Percentiles rank a stretch among this genome's conserved stretches.
These are phyloP conservation scores for Nipponia nippon DNA, from an alignment of 2,113 vertebrate genomes.

Conservation along the genomic window DNA sequence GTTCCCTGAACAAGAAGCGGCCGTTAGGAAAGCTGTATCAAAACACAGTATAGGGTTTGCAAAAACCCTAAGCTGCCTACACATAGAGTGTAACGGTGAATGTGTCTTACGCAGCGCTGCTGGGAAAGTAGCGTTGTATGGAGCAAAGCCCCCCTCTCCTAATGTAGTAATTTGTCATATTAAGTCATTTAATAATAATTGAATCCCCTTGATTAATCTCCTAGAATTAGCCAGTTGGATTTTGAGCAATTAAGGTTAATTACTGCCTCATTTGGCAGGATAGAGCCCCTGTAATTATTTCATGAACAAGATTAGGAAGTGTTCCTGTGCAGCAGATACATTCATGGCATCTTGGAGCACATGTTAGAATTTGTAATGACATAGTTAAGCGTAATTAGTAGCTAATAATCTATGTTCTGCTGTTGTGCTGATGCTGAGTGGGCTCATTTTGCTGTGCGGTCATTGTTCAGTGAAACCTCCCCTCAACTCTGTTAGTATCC, in stretches of 20 bases:
- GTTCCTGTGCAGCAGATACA: conserved; percentile 68
- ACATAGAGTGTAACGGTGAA: fast-evolving
- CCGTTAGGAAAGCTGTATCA: neutral
- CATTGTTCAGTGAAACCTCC: conserved; percentile 4
- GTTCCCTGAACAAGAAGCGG: fast-evolving
- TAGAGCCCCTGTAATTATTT: conserved; percentile 86
- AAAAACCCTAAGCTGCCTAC: neutral
- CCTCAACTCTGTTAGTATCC: neutral
- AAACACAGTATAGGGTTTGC: neutral
- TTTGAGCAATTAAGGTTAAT: conserved; percentile 94
- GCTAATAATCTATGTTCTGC: conserved; percentile 72
- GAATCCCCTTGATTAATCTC: conserved; percentile 88
- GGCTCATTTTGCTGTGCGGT: conserved; percentile 33
- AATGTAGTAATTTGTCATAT: conserved; percentile 85
- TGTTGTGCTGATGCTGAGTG: conserved; percentile 61
- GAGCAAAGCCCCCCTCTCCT: conserved; percentile 34
- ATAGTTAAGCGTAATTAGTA: conserved; percentile 85
- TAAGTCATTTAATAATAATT: conserved; percentile 86
- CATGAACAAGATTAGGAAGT: conserved; percentile 74
- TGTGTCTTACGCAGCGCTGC: neutral
- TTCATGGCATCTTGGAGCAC: conserved; percentile 72
- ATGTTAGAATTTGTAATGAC: conserved; percentile 80
- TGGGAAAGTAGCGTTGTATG: neutral
- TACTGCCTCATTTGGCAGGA: conserved; percentile 91
- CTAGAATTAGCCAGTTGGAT: conserved; percentile 86